These are phyloP conservation scores for Helobdella robusta DNA, from an alignment of 2,888 invertebrate species.

Conservation along the genomic window DNA sequence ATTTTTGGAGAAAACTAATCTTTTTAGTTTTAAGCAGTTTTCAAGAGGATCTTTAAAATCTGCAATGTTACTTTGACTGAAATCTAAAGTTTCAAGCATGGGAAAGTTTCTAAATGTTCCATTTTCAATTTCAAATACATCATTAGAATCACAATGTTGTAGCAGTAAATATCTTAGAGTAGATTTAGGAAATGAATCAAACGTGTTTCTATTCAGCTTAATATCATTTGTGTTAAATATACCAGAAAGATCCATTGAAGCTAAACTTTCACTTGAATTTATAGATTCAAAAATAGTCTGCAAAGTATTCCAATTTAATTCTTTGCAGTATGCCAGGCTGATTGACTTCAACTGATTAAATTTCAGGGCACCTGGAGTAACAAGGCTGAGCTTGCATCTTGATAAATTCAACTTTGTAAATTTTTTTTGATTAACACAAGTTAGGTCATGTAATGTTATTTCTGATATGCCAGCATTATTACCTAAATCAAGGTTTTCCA, in stretches of 20 bases:
- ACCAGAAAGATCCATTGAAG: neutral
- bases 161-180: neutral
- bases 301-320: neutral
- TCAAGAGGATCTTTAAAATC: constrained; percentile 3
- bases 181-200: neutral
- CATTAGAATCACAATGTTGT: neutral
- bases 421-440: neutral
- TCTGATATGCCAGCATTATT: neutral
- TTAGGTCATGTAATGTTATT: neutral
- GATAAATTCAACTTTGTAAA: neutral
- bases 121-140: neutral
- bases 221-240: neutral
- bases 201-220: neutral
- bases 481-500: neutral
- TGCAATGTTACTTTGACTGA: neutral
- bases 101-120: constrained; percentile 6
- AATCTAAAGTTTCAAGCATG: constrained; percentile 2
- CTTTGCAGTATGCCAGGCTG: neutral
- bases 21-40: neutral
- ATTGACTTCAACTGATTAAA: neutral
- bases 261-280: neutral
- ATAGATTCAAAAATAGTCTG: neutral
- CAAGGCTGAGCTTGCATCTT: neutral
- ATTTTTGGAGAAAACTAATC: neutral
- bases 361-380: neutral